Evolutionary conservation across 2,888 invertebrate species (phyloP), one percentile per base, ranked within the genome.

Genomic region (Mesorhabditis spiculigera): DNA sequence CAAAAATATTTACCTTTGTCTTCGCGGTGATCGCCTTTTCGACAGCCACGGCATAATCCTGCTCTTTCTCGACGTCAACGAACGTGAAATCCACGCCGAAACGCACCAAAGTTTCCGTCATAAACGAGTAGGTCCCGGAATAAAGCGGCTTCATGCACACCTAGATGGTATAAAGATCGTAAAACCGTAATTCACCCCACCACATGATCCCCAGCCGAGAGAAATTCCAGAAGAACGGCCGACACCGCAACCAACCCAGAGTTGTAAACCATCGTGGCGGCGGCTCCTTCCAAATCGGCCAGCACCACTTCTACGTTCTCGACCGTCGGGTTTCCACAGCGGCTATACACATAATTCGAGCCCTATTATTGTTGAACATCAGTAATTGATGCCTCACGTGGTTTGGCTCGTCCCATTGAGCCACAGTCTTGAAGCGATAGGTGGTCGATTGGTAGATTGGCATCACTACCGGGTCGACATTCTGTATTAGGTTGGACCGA

Each of bases 191-290:
- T 50, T 50, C n/a, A 10, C 58, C 43, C 4, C 64, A 80, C 79
- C 67, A 87, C 77, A 73, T 87, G 87, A 72, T 87, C 86, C 10
- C 87, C 87, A 1, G 85, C 74, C 61, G 82, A 80, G 13, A 87
- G 79, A 68, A 87, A 85, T 44, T 82, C 80, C 44, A 87, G 71
- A 6, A 87, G 78, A 5, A 85, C 83, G 3, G 86, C 82, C 5
- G 80, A 82, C 4, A 86, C 79, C 16, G 87, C 81, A 0, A 78
- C 78, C 44, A 82, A 68, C 4, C 82, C 82, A 5, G 79, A 77
- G 65, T 72, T 73, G 70, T 78, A 79, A 13, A 74, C 45, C 8
- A 80, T 67, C 1, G 76, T 73, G 8, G 76, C 81, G 6, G 67
- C 74, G 4, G 72, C 78, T 43, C 75, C 76, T 68, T 82, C 81